Percentiles rank a stretch among this genome's conserved stretches.
Conservation (phyloP, 2,113 vertebrate genomes). For the Elanus axillaris region DNA sequence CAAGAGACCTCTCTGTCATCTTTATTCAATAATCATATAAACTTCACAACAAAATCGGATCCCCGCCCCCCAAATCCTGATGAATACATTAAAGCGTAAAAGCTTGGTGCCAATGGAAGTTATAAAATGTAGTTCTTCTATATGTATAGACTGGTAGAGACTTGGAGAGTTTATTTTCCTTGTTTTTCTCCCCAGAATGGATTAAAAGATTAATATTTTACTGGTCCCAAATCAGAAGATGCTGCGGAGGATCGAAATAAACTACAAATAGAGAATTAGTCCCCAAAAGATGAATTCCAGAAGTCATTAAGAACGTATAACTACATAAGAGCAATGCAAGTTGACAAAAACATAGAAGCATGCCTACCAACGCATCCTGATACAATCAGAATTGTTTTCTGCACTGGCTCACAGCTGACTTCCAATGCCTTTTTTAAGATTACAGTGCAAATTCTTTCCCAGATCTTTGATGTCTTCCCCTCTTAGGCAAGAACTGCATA, state of each 20-base stretch:
- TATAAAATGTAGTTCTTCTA: neutral
- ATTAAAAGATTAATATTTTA: neutral
- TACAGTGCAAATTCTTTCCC: neutral
- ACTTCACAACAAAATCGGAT: neutral
- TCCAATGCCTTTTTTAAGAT: neutral
- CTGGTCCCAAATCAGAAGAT: neutral
- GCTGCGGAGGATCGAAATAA: neutral
- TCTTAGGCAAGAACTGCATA: neutral
- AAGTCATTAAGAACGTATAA: neutral
- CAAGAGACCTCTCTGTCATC: neutral
- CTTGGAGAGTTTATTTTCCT: neutral
- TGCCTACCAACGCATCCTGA: neutral
- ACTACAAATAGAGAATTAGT: neutral
- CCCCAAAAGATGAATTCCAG: neutral
- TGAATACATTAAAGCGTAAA: neutral
- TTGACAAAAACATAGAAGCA: neutral
- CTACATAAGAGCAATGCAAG: rapidly evolving
- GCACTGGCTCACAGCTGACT: neutral
- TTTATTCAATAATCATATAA: neutral
- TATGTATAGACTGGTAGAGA: neutral
- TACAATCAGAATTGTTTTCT: neutral
- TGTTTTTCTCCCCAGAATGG: neutral
- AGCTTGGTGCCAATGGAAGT: neutral
- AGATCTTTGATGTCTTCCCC: neutral
- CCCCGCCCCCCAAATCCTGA: neutral